Evolutionary conservation across 23 tunicate genomes (phyloP).

Genomic region (Trididemnum nubilum): DNA sequence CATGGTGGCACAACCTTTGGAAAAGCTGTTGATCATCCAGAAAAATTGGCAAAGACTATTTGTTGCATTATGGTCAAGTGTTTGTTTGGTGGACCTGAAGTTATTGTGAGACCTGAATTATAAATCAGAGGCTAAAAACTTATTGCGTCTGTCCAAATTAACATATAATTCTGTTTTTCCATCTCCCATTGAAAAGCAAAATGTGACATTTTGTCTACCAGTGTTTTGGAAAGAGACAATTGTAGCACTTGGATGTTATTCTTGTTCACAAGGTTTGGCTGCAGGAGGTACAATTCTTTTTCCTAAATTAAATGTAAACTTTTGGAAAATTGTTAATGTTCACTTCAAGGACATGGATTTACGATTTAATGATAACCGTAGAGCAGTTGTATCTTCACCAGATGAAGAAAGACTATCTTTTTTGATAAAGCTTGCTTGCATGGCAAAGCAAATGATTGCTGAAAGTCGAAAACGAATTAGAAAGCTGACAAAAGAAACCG

Average conservation of each 20-base stretch:
- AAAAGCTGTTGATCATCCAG: slow-evolving; percentile 34
- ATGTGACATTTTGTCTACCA: not conserved
- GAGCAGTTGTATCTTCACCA: not conserved
- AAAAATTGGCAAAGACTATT: slow-evolving; percentile 14
- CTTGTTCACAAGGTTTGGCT: not conserved
- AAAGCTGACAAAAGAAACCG: slow-evolving; percentile 12
- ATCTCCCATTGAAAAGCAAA: not conserved
- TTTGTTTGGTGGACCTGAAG: slow-evolving; percentile 14
- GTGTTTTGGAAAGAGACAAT: slow-evolving; percentile 24
- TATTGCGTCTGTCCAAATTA: not conserved
- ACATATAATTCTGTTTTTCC: not conserved
- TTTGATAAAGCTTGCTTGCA: not conserved
- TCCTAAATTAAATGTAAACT: not conserved
- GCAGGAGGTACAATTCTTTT: slow-evolving; percentile 8
- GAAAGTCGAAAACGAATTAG: not conserved
- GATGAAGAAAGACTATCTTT: not conserved
- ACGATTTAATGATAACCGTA: not conserved
- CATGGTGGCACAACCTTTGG: slow-evolving; percentile 28
- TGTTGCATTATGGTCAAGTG: slow-evolving; percentile 15
- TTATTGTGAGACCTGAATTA: slow-evolving; percentile 1
- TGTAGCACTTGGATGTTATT: not conserved
- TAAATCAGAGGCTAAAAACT: slow-evolving; percentile 9
- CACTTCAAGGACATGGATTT: not conserved
- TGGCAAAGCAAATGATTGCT: slow-evolving; percentile 16
- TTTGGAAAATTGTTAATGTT: slow-evolving; percentile 27